phyloP scores from a whole-genome alignment of 2,113 vertebrate species.

The Coryphaenoides rupestris region DNA sequence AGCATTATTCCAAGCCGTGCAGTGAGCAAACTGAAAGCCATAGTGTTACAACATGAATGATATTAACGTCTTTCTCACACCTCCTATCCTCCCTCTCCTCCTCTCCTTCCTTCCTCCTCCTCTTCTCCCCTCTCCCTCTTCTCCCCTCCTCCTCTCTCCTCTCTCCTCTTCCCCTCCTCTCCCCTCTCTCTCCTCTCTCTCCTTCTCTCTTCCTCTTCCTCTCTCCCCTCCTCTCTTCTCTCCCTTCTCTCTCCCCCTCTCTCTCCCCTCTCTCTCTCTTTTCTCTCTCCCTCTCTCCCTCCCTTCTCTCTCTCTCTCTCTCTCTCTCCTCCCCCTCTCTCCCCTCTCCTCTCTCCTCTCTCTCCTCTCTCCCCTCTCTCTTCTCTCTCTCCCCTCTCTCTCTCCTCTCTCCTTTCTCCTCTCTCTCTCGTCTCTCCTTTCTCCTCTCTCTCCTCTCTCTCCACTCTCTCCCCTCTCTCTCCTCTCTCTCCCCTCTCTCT shows the following conservation, averaged over 20 bases:
- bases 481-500: too few species aligned
- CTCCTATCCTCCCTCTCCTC: conserved; percentile 37
- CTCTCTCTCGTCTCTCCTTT: too few species aligned
- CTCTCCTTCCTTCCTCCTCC: neutral
- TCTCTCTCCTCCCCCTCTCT: conserved; percentile 51
- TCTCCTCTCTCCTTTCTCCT: too few species aligned
- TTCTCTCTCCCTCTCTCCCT: conserved; percentile 47
- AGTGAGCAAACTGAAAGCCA: conserved; percentile 82
- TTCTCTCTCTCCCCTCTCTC: conserved; percentile 60
- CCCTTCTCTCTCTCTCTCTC: conserved; percentile 40
- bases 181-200: too few species aligned
- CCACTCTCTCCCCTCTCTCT: too few species aligned
- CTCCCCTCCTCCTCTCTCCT: conserved; percentile 60
- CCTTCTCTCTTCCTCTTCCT: too few species aligned
- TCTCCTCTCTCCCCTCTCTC: conserved; percentile 60
- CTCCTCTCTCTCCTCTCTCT: too few species aligned
- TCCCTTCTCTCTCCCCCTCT: conserved; percentile 25
- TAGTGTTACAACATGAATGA: conserved; percentile 87
- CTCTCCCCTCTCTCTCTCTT: conserved; percentile 49
- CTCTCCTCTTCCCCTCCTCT: conserved; percentile 72
- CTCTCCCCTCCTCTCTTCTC: conserved; percentile 53
- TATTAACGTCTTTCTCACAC: conserved; percentile 58
- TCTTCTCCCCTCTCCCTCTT: conserved; percentile 63
- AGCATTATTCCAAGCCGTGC: conserved; percentile 43
- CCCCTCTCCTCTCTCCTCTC: conserved; percentile 37